A percentile compares a stretch with the other conserved stretches of the same genome.
Conservation (phyloP, 37 sponge, comb jelly and placozoan genomes). For the Oopsacas minuta region DNA sequence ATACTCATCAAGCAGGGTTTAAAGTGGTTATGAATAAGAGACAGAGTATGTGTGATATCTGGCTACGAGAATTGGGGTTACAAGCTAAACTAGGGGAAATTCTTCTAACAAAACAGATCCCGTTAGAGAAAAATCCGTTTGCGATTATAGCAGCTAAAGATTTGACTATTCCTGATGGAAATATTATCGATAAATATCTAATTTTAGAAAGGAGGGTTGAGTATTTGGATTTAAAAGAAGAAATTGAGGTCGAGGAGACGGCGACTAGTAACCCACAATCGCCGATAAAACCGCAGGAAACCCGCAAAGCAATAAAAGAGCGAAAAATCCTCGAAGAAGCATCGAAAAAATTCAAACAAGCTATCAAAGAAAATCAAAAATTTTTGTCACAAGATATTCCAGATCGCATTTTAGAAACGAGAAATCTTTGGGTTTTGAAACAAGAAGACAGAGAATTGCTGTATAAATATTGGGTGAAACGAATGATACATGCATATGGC, state of each 20-base stretch:
- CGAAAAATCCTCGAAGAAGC: not conserved
- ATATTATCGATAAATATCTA: not conserved
- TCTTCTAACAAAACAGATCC: not conserved
- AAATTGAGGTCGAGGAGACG: not conserved
- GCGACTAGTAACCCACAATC: not conserved
- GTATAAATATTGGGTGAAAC: constrained; percentile 46
- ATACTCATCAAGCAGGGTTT: not conserved
- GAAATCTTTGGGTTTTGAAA: not conserved
- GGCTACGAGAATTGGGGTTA: not conserved
- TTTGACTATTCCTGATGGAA: not conserved
- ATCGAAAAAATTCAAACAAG: not conserved
- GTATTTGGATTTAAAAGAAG: not conserved
- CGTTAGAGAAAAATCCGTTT: not conserved
- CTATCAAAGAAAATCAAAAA: not conserved
- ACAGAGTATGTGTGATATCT: not conserved
- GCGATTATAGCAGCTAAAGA: not conserved
- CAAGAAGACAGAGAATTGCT: constrained; percentile 22
- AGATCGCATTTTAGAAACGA: not conserved
- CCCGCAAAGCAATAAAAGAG: not conserved
- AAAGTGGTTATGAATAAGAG: not conserved
- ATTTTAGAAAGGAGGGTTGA: not conserved
- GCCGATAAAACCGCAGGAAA: not conserved
- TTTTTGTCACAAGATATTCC: not conserved
- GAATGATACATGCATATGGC: constrained; percentile 1
- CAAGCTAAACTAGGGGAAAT: not conserved